Evolutionary conservation across 2,888 invertebrate genomes (phyloP).

Genomic region (Ctenicera cuprea): DNA sequence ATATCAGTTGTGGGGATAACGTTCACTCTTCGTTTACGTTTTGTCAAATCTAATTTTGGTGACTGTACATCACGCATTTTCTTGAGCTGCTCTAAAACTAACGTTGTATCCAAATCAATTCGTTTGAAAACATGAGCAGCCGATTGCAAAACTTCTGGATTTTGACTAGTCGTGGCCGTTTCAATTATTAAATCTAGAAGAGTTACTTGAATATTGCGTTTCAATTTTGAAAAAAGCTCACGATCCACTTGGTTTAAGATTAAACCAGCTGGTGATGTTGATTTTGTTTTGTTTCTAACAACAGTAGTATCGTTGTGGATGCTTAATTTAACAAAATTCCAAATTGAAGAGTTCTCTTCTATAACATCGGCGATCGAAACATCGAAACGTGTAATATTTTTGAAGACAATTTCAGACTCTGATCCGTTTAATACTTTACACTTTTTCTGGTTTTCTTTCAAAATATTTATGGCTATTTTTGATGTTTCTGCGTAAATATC

Average conservation of each 20-base stretch:
- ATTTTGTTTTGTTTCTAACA: conserved; percentile 67
- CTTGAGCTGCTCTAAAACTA: conserved; percentile 77
- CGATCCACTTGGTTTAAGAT: conserved; percentile 77
- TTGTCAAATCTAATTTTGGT: conserved; percentile 69
- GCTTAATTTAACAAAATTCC: conserved; percentile 74
- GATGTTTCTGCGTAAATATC: conserved; percentile 64
- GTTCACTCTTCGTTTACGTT: conserved; percentile 71
- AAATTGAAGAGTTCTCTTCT: conserved; percentile 18
- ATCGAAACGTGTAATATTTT: conserved; percentile 63
- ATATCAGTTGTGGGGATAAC: conserved; percentile 77
- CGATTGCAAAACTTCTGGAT: conserved; percentile 77
- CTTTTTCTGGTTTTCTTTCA: conserved; percentile 52
- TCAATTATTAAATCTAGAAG: conserved; percentile 75
- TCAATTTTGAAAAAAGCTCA: conserved; percentile 74
- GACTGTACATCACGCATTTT: conserved; percentile 76
- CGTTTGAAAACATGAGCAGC: conserved; percentile 81
- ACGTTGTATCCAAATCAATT: conserved; percentile 78
- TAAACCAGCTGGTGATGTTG: conserved; percentile 72
- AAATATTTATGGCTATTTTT: conserved; percentile 58
- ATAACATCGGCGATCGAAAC: conserved; percentile 58
- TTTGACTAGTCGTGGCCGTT: conserved; percentile 76
- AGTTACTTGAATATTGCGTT: conserved; percentile 71
- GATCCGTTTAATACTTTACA: conserved; percentile 53
- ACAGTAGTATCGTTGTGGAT: conserved; percentile 72
- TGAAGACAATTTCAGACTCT: conserved; percentile 61